These are phyloP conservation scores for Poeciliopsis prolifica DNA, from an alignment of 2,113 vertebrate genomes.

Conservation along the genomic window DNA sequence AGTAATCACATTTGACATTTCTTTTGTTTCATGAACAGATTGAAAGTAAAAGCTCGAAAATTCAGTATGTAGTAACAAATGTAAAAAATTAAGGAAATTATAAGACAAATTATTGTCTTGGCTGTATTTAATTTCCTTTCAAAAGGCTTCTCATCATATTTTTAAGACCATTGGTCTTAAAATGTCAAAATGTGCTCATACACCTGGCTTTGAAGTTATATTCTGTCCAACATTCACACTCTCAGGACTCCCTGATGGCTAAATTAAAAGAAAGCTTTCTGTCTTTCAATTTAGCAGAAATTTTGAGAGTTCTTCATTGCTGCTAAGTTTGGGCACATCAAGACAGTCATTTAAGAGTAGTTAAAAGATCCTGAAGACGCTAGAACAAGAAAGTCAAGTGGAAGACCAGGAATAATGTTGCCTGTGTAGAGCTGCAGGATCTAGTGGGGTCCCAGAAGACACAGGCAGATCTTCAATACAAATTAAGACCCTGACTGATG, in stretches of 20 bases:
- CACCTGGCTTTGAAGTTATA: not conserved
- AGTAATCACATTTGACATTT: too few species aligned
- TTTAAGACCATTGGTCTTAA: not conserved
- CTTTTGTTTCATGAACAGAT: too few species aligned
- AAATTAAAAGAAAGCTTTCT: not conserved
- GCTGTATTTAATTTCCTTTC: not conserved
- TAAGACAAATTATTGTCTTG: not conserved
- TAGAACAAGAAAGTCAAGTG: not conserved
- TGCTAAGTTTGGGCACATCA: not conserved
- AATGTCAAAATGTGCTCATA: not conserved
- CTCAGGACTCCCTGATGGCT: not conserved
- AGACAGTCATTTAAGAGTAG: not conserved
- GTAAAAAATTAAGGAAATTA: not conserved
- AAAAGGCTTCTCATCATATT: not conserved
- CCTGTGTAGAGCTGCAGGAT: not conserved
- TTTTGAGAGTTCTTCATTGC: not conserved
- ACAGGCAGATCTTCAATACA: not conserved
- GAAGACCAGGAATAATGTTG: not conserved
- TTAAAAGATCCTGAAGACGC: not conserved
- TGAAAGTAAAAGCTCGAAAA: too few species aligned
- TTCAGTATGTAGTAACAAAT: not conserved
- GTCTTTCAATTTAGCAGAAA: not conserved
- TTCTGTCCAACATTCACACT: not conserved
- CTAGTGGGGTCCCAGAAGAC: not conserved
- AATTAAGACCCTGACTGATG: not conserved